Base-by-base conservation (phyloP, 2,888 invertebrate species). In the Sminthurinus aureus region DNA sequence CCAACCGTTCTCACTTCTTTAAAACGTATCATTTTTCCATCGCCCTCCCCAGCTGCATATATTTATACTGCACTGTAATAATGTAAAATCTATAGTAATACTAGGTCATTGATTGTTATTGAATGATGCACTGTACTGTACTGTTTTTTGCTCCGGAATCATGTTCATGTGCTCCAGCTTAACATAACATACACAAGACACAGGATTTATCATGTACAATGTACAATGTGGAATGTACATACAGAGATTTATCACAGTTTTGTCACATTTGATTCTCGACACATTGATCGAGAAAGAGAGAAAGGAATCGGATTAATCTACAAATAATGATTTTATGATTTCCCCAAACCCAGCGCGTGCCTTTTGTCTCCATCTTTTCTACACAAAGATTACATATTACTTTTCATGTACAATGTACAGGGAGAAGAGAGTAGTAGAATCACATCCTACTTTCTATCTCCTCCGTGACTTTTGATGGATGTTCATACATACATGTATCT, bases 271-370 rank as follows among this genome's bases (percentile, higher is more conserved):
- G 74, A 81, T 75, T 26, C 58, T 51, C 51, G 76, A 38, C 38
- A 38, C 38, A 38, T 38, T 38, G 38, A 38, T 38, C 38, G 38
- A 38, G 38, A 38, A 4, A 4, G 18, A 1, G 52, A 58, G 81
- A 38, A 81, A 51, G 75, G 81, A 81, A 81, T 81, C 74, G 64
- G 81, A 81, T 81, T 81, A 81, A 81, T 81, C 81, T 81, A 75
- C 64, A 81, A 81, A 81, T 81, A 81, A 81, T 81, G 74, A 81
- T 81, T 81, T 73, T 75, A 81, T 75, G 81, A 81, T 81, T 81
- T 81, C 58, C 81, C 74, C 51, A 9, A n/a, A 58, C 81, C 15
- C 24, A 52, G 52, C 74, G 52, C 75, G 38, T 81, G 64, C 74
- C 81, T 64, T 74, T 81, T 74, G 74, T 81, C 38, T 38, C 64